phyloP scores from a whole-genome alignment of 2,113 vertebrate species.

The Corydoras sp. region DNA sequence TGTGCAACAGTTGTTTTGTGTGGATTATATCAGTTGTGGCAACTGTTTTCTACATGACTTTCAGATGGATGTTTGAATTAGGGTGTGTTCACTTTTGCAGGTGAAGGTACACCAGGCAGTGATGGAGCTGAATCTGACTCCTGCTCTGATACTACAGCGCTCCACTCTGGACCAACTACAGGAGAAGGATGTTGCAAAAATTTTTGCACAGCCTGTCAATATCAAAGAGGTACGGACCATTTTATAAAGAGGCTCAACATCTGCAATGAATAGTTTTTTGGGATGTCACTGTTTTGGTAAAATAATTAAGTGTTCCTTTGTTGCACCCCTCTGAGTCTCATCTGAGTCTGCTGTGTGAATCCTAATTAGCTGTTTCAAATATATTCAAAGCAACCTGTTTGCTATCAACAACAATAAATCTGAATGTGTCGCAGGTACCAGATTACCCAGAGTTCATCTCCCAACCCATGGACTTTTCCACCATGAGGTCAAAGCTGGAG shows the following conservation, averaged over 20 bases:
- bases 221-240: conserved; percentile 76
- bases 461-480: conserved; percentile 97
- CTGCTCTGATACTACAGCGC: conserved; percentile 81
- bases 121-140: conserved; percentile 87
- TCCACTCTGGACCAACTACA: conserved; percentile 89
- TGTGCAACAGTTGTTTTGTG: too few relatives aligned
- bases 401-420: background rate
- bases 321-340: too few relatives aligned
- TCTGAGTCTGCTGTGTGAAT: too few relatives aligned
- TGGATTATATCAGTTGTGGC: too few relatives aligned
- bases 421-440: conserved; percentile 75
- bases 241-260: too few relatives aligned
- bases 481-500: conserved; percentile 89
- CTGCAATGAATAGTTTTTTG: background rate
- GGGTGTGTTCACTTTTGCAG: conserved; percentile 51
- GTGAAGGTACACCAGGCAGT: conserved; percentile 89
- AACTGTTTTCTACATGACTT: too few relatives aligned
- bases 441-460: conserved; percentile 97
- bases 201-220: conserved; percentile 86
- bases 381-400: too few relatives aligned
- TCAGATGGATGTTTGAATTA: too few relatives aligned
- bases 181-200: conserved; percentile 88
- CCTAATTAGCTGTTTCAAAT: too few relatives aligned
- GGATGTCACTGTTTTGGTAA: too few relatives aligned
- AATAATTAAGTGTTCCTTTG: too few relatives aligned